Evolutionary conservation across 2,113 vertebrate genomes (phyloP).

Genomic region (Chiloscyllium plagiosum): DNA sequence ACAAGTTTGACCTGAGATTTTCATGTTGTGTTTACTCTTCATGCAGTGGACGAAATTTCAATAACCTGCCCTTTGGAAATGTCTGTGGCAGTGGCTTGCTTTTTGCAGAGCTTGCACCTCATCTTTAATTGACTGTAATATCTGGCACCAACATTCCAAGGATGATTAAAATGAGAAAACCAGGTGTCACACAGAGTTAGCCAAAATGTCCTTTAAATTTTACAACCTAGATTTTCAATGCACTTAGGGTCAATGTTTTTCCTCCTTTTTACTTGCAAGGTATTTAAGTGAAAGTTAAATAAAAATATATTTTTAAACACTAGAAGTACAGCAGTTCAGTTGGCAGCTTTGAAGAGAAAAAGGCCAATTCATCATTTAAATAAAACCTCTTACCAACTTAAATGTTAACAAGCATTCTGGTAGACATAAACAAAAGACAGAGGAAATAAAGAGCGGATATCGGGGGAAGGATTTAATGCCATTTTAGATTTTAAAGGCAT

Average conservation of each 20-base stretch:
- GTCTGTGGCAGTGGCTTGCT: neutral
- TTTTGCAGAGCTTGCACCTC: neutral
- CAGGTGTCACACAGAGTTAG: neutral
- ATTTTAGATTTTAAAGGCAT: too few relatives aligned
- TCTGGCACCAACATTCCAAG: neutral
- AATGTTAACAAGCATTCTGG: neutral
- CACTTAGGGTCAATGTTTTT: neutral
- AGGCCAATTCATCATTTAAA: neutral
- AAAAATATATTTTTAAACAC: neutral
- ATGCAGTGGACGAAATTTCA: neutral
- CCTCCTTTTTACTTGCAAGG: neutral
- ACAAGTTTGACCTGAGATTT: neutral
- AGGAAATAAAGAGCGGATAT: neutral
- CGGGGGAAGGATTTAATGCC: neutral
- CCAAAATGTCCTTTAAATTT: neutral
- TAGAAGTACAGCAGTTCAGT: neutral
- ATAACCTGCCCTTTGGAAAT: neutral
- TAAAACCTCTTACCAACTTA: neutral
- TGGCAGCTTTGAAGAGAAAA: neutral
- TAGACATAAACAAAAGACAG: neutral
- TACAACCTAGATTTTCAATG: neutral
- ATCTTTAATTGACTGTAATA: neutral
- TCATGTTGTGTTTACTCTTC: neutral
- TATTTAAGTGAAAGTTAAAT: neutral
- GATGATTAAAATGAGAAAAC: slow-evolving; percentile 20